Conservation (phyloP, 2,797 vertebrate species). For the Tadarida brasiliensis region DNA sequence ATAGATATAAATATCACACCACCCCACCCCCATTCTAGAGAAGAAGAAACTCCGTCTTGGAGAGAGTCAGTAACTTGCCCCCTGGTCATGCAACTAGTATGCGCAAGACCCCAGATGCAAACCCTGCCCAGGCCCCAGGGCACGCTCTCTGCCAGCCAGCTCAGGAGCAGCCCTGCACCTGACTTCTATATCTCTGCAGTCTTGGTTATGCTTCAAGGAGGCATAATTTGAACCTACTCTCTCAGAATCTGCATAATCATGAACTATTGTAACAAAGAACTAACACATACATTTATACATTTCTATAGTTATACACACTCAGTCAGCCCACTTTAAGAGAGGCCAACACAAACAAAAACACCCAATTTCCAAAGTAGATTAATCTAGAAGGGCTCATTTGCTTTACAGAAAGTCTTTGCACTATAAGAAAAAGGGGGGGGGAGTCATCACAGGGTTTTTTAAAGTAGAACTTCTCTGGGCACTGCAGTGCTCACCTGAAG, state of each 20-base stretch:
- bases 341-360: neutral
- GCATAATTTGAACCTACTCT: constrained; percentile 45
- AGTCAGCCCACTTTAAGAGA: constrained; percentile 21
- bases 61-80: neutral
- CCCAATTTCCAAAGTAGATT: constrained; percentile 57
- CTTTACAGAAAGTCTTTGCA: constrained; percentile 48
- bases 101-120: neutral
- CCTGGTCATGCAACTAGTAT: neutral
- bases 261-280: constrained; percentile 38
- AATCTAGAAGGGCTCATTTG: constrained; percentile 59
- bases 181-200: neutral
- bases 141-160: neutral
- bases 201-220: constrained; percentile 33
- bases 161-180: neutral
- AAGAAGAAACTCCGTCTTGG: neutral
- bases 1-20: neutral
- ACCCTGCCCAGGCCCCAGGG: neutral
- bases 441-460: neutral
- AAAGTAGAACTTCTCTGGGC: neutral
- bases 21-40: neutral
- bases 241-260: constrained; percentile 70
- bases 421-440: neutral
- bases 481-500: neutral
- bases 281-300: neutral
- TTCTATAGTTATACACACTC: neutral